phyloP scores from a whole-genome alignment of 2,888 invertebrate genomes.

The Leptinotarsa tumamoca region DNA sequence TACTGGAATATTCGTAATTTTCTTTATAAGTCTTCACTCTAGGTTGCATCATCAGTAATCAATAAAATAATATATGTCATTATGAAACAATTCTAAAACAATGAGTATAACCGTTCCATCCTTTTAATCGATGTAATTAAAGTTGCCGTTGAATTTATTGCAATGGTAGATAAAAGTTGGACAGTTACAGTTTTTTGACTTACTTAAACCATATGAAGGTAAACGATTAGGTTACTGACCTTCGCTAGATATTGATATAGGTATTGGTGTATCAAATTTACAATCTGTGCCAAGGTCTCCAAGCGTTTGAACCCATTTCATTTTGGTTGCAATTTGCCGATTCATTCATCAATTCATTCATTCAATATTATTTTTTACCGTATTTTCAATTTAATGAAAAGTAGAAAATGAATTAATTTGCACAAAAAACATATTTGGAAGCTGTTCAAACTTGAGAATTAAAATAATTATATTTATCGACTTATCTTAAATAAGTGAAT shows the following conservation, averaged over 20 bases:
- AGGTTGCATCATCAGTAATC: slow-evolving; percentile 11
- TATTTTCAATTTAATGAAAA: too few species aligned
- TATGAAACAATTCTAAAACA: slow-evolving; percentile 7
- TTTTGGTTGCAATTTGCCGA: not conserved
- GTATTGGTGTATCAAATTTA: slow-evolving; percentile 25
- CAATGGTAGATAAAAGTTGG: slow-evolving; percentile 18
- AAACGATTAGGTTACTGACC: slow-evolving; percentile 42
- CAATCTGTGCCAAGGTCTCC: not conserved
- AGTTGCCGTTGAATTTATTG: slow-evolving; percentile 15
- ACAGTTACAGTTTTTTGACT: slow-evolving; percentile 39
- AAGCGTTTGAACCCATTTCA: not conserved
- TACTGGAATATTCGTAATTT: not conserved
- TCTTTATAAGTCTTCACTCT: not conserved
- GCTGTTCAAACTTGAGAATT: too few species aligned
- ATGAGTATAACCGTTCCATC: slow-evolving; percentile 1
- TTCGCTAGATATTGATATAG: slow-evolving; percentile 15
- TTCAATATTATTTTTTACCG: too few species aligned
- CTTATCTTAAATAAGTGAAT: too few species aligned
- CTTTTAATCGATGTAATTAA: slow-evolving; percentile 8
- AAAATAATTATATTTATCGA: too few species aligned
- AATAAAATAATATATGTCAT: not conserved
- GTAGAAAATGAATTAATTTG: too few species aligned
- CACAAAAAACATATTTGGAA: too few species aligned
- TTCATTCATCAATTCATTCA: too few species aligned
- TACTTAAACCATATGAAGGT: slow-evolving; percentile 35